Evolutionary conservation across 2,797 vertebrate genomes (phyloP).

Genomic region (Phoebastria nigripes): DNA sequence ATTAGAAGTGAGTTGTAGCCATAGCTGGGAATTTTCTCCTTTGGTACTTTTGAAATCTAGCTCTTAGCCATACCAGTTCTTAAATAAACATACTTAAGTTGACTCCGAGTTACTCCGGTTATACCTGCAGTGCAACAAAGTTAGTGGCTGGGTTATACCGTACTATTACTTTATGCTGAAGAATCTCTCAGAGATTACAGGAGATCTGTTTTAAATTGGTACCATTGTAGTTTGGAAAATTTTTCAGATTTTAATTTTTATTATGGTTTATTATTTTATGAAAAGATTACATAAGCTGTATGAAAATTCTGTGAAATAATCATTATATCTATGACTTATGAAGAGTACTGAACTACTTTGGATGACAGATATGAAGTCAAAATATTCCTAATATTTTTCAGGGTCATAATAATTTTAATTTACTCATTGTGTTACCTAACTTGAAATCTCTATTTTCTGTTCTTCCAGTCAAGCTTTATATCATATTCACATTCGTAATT

Average conservation of each 20-base stretch:
- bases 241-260: neutral
- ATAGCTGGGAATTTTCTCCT: neutral
- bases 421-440: neutral
- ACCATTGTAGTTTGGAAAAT: neutral
- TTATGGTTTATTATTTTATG: neutral
- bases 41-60: neutral
- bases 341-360: neutral
- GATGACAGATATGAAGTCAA: neutral
- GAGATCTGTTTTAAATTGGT: neutral
- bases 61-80: neutral
- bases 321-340: neutral
- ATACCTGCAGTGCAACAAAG: neutral
- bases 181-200: neutral
- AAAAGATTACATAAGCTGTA: neutral
- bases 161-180: neutral
- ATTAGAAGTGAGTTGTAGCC: neutral
- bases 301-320: neutral
- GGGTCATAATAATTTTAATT: neutral
- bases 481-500: neutral
- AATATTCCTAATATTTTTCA: neutral
- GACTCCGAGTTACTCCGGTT: neutral
- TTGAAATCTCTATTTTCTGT: neutral
- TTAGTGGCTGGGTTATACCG: neutral
- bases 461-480: neutral
- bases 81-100: neutral